Base-by-base conservation (phyloP, 2,113 vertebrate species). In the Sebastes fasciatus region DNA sequence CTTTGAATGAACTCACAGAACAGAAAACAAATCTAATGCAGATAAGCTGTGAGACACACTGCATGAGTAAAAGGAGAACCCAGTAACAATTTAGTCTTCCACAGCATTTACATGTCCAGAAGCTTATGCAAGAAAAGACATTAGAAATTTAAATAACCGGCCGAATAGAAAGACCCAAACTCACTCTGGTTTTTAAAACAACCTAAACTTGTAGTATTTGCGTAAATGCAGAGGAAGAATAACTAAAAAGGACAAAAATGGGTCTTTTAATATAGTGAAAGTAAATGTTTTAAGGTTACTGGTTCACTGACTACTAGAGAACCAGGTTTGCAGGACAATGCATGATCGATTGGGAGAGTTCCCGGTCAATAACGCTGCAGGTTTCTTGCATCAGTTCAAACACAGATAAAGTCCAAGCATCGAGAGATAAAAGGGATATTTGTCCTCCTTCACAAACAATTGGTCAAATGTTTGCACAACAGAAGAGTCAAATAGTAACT, bases 381-480 rank as follows among this genome's bases (percentile, higher is more conserved):
- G 26, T 80, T 55, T 80, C 80, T 60, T 74, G 61, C 62, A 34
- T 43, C 75, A 74, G 11, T 66, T 63, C 17, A 83, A 86, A 73
- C 82, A 81, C 80, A 83, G 77, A 58, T 82, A 58, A 88, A 77
- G 83, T 81, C 83, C 84, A 83, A 91, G 75, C 74, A 84, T 23
- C 21, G n/a, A 75, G 80, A 84, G 77, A 26, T 71, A 17, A 40
- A 49, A 21, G 19, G 13, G 63, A 13, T 34, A 81, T 78, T 19
- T 9, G 26, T 81, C 90, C 90, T 91, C 90, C 49, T 83, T 90
- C 82, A 93, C 94, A 95, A 95, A 95, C 95, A 94, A 75, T 91
- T 96, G 95, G 93, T 93, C 84, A 94, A 91, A 83, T 94, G 95
- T 96, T 95, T 95, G 95, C 79, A 86, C 76, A 88, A 34, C 2